A percentile compares a stretch with the other conserved stretches of the same genome.
phyloP scores from a whole-genome alignment of 2,797 vertebrate genomes.

The Chaenodraco wilsoni region DNA sequence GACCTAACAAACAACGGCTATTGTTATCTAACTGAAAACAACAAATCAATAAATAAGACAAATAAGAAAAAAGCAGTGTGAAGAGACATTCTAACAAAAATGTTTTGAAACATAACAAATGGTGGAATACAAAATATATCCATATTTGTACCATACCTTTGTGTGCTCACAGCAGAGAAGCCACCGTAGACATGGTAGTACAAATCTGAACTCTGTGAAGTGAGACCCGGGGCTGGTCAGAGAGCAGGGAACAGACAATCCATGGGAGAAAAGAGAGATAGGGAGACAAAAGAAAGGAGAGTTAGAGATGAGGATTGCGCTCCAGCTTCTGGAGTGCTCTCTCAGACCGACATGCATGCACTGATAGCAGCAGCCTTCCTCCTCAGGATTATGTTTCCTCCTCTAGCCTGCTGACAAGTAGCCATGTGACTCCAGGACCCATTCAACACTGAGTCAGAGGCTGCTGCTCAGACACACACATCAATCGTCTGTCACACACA shows the following conservation, averaged over 20 bases:
- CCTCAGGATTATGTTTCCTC: constrained; percentile 83
- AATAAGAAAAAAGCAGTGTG: not conserved
- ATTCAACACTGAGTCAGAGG: constrained; percentile 82
- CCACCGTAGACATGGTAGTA: constrained; percentile 82
- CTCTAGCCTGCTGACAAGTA: constrained; percentile 80
- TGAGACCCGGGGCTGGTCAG: constrained; percentile 68
- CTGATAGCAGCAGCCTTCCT: constrained; percentile 82
- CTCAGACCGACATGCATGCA: constrained; percentile 58
- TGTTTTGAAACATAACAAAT: constrained; percentile 7
- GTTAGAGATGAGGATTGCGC: constrained; percentile 61
- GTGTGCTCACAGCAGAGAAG: constrained; percentile 82
- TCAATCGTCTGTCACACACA: not conserved
- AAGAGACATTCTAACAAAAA: constrained; percentile 4
- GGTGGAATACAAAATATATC: constrained; percentile 10
- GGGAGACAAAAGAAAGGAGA: constrained; percentile 34
- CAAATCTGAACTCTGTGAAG: constrained; percentile 77
- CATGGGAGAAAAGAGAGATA: constrained; percentile 43
- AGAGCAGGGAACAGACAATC: constrained; percentile 67
- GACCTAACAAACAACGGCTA: not conserved
- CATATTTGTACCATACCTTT: constrained; percentile 74
- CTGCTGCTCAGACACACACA: constrained; percentile 46
- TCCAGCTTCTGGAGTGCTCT: constrained; percentile 45
- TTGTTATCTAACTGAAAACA: constrained; percentile 19
- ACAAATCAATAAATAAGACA: constrained; percentile 8
- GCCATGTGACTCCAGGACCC: constrained; percentile 83